phyloP scores from a whole-genome alignment of 2,113 vertebrate genomes.

The Thunnus thynnus region DNA sequence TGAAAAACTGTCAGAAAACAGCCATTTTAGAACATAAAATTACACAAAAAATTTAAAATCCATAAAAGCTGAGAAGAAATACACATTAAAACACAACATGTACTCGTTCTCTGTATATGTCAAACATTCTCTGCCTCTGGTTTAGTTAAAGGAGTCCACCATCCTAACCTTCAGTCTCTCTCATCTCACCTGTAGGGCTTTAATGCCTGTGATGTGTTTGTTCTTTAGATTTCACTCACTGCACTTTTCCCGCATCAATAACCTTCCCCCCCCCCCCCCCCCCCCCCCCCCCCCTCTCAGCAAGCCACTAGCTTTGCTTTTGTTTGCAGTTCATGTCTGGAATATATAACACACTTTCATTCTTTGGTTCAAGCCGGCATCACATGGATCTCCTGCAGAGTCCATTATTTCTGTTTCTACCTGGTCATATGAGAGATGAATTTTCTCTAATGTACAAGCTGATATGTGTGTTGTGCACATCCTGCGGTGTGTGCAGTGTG shows the following conservation, averaged over 20 bases:
- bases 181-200: background rate
- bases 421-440: background rate
- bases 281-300: background rate
- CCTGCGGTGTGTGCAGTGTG: background rate
- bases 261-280: no score
- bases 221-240: background rate
- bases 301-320: background rate
- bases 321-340: background rate
- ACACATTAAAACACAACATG: no score
- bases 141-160: no score
- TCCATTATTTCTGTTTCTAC: background rate
- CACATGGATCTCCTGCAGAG: background rate
- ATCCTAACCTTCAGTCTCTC: no score
- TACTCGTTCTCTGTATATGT: no score
- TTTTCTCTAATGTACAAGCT: background rate
- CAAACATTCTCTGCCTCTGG: no score
- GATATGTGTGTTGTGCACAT: no score
- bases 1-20: no score
- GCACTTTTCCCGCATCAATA: slow-evolving; percentile 14
- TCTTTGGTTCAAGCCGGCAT: background rate
- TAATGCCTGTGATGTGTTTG: background rate
- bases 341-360: background rate
- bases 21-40: no score
- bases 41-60: no score
- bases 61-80: no score